Evolutionary conservation across 2,797 vertebrate species (phyloP).

Genomic region (Danio tinwini): DNA sequence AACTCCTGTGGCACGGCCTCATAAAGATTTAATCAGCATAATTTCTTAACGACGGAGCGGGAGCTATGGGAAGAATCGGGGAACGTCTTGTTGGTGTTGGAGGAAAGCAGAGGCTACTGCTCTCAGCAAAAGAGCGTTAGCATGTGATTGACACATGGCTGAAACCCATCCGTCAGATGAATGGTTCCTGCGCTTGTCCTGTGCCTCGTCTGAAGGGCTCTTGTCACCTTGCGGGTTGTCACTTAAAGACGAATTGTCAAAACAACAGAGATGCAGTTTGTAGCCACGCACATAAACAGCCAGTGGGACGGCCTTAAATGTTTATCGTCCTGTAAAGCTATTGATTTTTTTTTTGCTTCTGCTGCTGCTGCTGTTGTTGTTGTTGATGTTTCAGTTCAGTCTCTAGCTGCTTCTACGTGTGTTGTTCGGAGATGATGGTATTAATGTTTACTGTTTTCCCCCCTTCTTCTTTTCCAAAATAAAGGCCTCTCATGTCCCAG

Average conservation of each 20-base stretch:
- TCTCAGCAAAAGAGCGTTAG: slow-evolving; percentile 41
- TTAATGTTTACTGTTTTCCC: slow-evolving; percentile 65
- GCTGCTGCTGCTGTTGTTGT: neutral
- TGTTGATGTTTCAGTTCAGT: slow-evolving; percentile 22
- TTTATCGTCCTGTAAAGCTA: slow-evolving; percentile 40
- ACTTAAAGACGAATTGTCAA: slow-evolving; percentile 65
- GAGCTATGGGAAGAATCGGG: slow-evolving; percentile 19
- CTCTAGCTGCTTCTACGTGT: slow-evolving; percentile 18
- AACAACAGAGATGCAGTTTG: slow-evolving; percentile 60
- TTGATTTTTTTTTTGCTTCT: slow-evolving; percentile 7
- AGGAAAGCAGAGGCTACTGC: slow-evolving; percentile 31
- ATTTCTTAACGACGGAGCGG: slow-evolving; percentile 50
- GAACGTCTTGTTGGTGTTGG: slow-evolving; percentile 28
- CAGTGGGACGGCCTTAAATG: slow-evolving; percentile 22
- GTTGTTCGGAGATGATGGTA: slow-evolving; percentile 21
- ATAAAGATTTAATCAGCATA: slow-evolving; percentile 62
- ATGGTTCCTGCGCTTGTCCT: slow-evolving; percentile 58
- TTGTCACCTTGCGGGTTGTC: slow-evolving; percentile 61
- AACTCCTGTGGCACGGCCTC: slow-evolving; percentile 50
- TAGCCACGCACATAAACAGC: slow-evolving; percentile 53
- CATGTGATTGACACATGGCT: slow-evolving; percentile 58
- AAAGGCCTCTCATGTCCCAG: slow-evolving; percentile 60
- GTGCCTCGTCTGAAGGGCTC: slow-evolving; percentile 56
- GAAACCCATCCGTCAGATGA: slow-evolving; percentile 57
- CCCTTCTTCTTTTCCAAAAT: slow-evolving; percentile 41